Conservation (phyloP, 2,113 vertebrate genomes). For the Cyprinodon brontotheroides region DNA sequence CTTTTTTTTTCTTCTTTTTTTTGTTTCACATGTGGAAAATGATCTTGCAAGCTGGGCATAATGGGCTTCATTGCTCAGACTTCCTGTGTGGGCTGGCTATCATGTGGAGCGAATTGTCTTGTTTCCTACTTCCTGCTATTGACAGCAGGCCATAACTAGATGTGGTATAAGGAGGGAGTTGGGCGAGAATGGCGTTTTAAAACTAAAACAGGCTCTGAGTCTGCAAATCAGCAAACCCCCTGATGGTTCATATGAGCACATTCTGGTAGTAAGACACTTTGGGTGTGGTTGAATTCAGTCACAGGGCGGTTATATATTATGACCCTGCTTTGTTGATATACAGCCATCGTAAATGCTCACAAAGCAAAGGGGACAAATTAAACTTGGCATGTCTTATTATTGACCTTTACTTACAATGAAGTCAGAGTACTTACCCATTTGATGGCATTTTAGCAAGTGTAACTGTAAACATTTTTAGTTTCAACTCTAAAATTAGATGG, state of each 20-base stretch:
- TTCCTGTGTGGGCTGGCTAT: conserved; percentile 21
- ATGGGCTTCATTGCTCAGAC: neutral
- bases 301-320: neutral
- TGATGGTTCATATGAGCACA: no score
- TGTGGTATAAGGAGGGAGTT: neutral
- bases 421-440: neutral
- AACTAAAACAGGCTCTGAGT: neutral
- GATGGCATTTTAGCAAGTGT: neutral
- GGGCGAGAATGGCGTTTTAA: neutral
- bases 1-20: neutral
- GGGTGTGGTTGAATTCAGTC: neutral
- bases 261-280: neutral
- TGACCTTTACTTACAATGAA: neutral
- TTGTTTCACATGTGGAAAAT: neutral
- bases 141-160: conserved; percentile 2
- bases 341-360: neutral
- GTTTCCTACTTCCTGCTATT: conserved; percentile 22
- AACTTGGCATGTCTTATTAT: neutral
- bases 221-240: neutral
- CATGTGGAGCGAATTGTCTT: conserved; percentile 24
- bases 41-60: neutral
- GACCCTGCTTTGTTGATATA: neutral
- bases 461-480: neutral
- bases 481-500: neutral
- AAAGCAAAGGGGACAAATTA: neutral